Evolutionary conservation across 2,888 invertebrate genomes (phyloP).

Genomic region (Exephanes ischioxanthus): DNA sequence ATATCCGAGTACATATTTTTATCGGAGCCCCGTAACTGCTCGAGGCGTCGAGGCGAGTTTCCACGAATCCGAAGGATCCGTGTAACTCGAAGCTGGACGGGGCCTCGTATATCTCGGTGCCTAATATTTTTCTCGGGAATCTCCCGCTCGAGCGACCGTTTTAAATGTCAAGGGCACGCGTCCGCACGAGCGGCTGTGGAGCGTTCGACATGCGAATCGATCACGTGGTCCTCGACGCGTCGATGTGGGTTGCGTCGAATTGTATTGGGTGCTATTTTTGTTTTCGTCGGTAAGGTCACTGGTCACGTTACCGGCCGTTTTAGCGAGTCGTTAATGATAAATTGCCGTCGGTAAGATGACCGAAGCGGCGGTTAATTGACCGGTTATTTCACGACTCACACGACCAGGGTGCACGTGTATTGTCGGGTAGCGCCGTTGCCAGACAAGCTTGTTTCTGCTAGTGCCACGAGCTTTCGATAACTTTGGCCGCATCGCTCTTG

Average conservation of each 20-base stretch:
- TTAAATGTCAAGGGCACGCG: constrained; percentile 50
- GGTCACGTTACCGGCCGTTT: too few relatives aligned
- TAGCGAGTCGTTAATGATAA: too few relatives aligned
- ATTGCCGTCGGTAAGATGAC: neutral
- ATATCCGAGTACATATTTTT: neutral
- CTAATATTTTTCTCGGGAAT: constrained; percentile 24
- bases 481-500: neutral
- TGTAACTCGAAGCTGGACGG: neutral
- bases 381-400: too few relatives aligned
- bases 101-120: neutral
- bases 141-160: constrained; percentile 15
- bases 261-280: too few relatives aligned
- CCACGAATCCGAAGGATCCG: neutral
- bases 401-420: too few relatives aligned
- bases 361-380: too few relatives aligned
- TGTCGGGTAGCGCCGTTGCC: neutral
- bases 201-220: constrained; percentile 50
- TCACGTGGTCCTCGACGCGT: constrained; percentile 29
- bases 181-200: constrained; percentile 1
- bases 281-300: too few relatives aligned
- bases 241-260: neutral
- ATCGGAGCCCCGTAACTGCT: neutral
- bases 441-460: neutral
- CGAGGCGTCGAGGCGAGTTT: neutral
- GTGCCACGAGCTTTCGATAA: neutral